Evolutionary conservation across 1,140 invertebrate species (phyloP).

Genomic region (Drosophila parabipectinata): DNA sequence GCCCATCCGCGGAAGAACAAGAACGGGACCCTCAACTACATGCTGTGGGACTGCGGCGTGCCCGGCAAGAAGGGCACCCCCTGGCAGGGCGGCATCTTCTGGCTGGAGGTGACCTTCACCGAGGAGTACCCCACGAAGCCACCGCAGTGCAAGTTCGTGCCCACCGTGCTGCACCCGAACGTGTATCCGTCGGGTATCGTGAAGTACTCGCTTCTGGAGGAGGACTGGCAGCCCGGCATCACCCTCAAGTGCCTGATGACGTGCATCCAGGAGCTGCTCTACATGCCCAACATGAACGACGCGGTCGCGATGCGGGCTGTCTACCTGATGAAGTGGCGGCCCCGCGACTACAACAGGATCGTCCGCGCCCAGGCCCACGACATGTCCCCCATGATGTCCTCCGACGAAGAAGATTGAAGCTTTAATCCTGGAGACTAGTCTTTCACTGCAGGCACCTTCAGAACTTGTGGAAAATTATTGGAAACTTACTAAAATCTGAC

Average conservation of each 20-base stretch:
- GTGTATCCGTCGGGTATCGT: conserved; percentile 99
- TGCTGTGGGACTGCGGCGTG: conserved; percentile 99
- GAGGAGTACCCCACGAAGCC: conserved; percentile 99
- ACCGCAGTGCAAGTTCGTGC: conserved; percentile 99
- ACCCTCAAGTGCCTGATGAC: conserved; percentile 99
- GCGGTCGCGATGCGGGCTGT: conserved; percentile 99
- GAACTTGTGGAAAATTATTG: too few species aligned
- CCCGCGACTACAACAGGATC: conserved; percentile 97
- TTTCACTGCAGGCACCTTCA: too few species aligned
- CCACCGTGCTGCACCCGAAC: conserved; percentile 99
- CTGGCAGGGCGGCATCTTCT: conserved; percentile 99
- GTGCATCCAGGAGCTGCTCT: conserved; percentile 99
- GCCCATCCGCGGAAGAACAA: conserved; percentile 94
- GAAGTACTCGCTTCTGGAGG: conserved; percentile 97
- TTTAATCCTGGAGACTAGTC: too few species aligned
- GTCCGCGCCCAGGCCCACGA: conserved; percentile 94
- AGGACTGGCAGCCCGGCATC: conserved; percentile 99
- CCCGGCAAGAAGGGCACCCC: conserved; percentile 99
- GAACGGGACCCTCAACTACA: conserved; percentile 97
- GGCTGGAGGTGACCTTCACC: conserved; percentile 99
- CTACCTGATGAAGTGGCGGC: conserved; percentile 99
- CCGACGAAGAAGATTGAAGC: neutral
- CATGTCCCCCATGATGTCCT: neutral
- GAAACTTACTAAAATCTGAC: too few species aligned
- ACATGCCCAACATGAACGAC: conserved; percentile 99